Evolutionary conservation across 2,113 vertebrate genomes (phyloP), one percentile per base, ranked within the genome.

Genomic region (Hyperopisus bebe): DNA sequence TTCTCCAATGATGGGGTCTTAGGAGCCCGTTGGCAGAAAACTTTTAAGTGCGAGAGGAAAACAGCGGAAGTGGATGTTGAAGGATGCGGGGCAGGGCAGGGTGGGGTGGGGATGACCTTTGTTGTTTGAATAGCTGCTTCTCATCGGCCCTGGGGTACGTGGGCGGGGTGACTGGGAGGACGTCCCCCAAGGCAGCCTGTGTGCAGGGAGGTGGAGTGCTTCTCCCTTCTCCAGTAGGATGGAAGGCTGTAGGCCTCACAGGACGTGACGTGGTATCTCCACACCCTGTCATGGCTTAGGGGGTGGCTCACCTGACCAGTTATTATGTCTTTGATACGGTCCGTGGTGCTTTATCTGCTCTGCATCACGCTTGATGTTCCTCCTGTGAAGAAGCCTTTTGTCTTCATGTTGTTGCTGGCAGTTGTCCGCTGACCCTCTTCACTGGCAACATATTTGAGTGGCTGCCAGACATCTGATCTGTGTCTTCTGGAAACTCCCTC

Each of bases 401-500:
- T 89, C 80, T 86, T 55, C 58, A 3, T 70, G 77, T 90, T 87
- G 58, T 31, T 77, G 44, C n/a, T 90, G 84, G 85, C 85, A 35
- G 13, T 66, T 46, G 21, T 90, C 85, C 62, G 21, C 47, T 46
- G 19, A 50, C 44, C 74, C 31, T 90, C 85, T 70, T 87, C 89
- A 70, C 47, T 87, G 42, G 85, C 84, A 77, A 90, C 89, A 87
- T 87, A 90, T 44, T 90, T 90, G 62, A 55, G 24, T 35, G 5
- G 35, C 87, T 90, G 85, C 85, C 84, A 87, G 42, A 74, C 47
- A 77, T 53, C 84, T 90, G 85, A 90, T 90, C 62, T 70, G n/a
- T 3, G 44, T 85, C 50, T 87, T 66, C 48, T 80, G 89, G 89
- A 90, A 90, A 90, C 66, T 90, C 85, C 85, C 89, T n/a, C 31